Evolutionary conservation across 2,797 vertebrate species (phyloP), one percentile per base, ranked within the genome.

Genomic region (Dryobates pubescens): DNA sequence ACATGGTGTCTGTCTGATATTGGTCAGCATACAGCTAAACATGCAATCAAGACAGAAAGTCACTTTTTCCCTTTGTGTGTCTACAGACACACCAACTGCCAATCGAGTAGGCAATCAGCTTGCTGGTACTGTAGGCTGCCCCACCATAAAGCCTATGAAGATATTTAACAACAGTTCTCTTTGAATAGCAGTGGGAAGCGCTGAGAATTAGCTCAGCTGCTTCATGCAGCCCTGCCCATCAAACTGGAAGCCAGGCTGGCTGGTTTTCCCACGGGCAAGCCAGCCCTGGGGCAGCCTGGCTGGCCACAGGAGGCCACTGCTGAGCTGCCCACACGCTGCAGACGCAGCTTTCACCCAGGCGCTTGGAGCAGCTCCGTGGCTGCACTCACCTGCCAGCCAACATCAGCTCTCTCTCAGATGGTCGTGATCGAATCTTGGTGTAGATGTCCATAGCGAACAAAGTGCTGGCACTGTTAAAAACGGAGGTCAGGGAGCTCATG

Each of bases 371-470:
- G 53, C 15, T 10, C 27, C 3, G 10, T 0, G 5, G 70, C 36
- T 4, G 7, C 8, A 6, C 94, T 95, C 91, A 99, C 99, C 99
- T 98, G 65, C 99, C 99, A 1, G 98, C 98, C 6, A 99, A 96
- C 98, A 99, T 99, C 8, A 99, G 98, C 93, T 99, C 99, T 84
- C 57, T 98, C 92, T 99, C 99, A 0, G 96, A 97, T 4, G 99
- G 97, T 0, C 11, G 49, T 32, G 23, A 51, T 15, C 98, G 98
- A 2, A 99, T 64, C 84, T 98, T 99, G 75, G 99, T 98, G 96
- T 99, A 99, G 93, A 99, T 98, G 92, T 99, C 99, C 97, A 99
- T 98, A 8, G 99, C 99, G 96, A 99, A 99, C 82, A 99, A 98
- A 3, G 99, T 99, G 56, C 99, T 99, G 94, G 99, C 97, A 0